Evolutionary conservation across 2,888 invertebrate species (phyloP).

Genomic region (Notodonta dromedarius): DNA sequence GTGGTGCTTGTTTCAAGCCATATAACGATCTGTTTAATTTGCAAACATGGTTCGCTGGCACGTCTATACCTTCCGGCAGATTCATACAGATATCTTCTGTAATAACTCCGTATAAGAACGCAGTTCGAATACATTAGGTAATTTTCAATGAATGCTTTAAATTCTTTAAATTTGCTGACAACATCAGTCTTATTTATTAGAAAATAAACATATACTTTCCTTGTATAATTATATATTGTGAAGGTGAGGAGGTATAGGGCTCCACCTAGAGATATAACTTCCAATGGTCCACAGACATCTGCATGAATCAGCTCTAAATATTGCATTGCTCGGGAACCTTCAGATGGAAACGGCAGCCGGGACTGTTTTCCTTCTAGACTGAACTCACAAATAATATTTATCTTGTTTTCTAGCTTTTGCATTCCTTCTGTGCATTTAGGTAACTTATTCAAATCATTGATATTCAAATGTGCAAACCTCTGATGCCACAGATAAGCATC

Average conservation of each 20-base stretch:
- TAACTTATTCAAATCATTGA: constrained; percentile 3
- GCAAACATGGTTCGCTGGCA: constrained; percentile 21
- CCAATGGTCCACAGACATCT: constrained; percentile 5
- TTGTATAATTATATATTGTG: not conserved
- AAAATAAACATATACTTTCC: not conserved
- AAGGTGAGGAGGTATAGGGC: not conserved
- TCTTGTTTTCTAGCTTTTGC: constrained; percentile 2
- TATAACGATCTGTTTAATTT: constrained; percentile 26
- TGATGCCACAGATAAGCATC: constrained; percentile 10
- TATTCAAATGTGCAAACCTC: constrained; percentile 4
- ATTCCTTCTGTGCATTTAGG: not conserved
- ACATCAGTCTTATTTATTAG: constrained; percentile 6
- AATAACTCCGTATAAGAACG: constrained; percentile 31
- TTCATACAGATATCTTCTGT: constrained; percentile 26
- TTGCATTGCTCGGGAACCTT: no score
- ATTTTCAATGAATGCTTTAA: constrained; percentile 20
- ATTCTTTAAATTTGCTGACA: not conserved
- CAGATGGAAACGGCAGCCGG: constrained; percentile 1
- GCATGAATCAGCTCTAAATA: not conserved
- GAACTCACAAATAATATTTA: constrained; percentile 4
- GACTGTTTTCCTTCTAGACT: constrained; percentile 5
- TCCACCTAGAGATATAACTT: not conserved
- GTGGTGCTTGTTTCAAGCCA: constrained; percentile 31
- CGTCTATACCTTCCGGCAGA: constrained; percentile 28
- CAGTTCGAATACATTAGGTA: constrained; percentile 27